phyloP scores from a whole-genome alignment of 2,888 invertebrate species.

The Drosophila maculinotata region DNA sequence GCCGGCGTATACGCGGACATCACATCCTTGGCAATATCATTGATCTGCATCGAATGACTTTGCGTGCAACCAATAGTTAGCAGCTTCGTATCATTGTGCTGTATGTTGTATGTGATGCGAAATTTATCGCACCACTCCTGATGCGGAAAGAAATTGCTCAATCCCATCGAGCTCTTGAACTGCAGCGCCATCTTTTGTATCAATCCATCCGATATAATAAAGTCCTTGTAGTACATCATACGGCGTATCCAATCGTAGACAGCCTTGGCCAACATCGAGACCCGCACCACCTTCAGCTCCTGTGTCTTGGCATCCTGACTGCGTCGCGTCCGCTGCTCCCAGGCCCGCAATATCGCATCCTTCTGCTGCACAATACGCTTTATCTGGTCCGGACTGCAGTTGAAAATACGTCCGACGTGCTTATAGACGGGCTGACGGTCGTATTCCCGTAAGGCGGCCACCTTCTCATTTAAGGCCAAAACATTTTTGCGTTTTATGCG shows the following conservation, averaged over 20 bases:
- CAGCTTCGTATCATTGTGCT: constrained; percentile 77
- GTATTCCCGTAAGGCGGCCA: constrained; percentile 83
- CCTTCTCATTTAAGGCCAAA: constrained; percentile 83
- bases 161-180: constrained; percentile 81
- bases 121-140: constrained; percentile 83
- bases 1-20: constrained; percentile 66
- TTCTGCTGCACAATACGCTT: constrained; percentile 83
- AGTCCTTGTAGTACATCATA: constrained; percentile 84
- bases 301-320: constrained; percentile 75
- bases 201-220: constrained; percentile 81
- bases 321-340: constrained; percentile 83
- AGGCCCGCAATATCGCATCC: constrained; percentile 78
- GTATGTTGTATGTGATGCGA: constrained; percentile 76
- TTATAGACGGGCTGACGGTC: constrained; percentile 83
- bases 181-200: constrained; percentile 84
- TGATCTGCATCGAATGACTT: constrained; percentile 82
- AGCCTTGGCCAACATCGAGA: constrained; percentile 82
- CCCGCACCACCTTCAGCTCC: constrained; percentile 81
- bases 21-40: constrained; percentile 81
- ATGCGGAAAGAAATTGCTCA: constrained; percentile 82
- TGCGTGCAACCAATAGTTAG: constrained; percentile 80
- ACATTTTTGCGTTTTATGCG: constrained; percentile 84
- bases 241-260: constrained; percentile 84
- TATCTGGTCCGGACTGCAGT: constrained; percentile 84
- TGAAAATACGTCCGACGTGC: constrained; percentile 82